Base-by-base conservation (phyloP, 1,140 invertebrate species). In the Zaprionus nigranus region DNA sequence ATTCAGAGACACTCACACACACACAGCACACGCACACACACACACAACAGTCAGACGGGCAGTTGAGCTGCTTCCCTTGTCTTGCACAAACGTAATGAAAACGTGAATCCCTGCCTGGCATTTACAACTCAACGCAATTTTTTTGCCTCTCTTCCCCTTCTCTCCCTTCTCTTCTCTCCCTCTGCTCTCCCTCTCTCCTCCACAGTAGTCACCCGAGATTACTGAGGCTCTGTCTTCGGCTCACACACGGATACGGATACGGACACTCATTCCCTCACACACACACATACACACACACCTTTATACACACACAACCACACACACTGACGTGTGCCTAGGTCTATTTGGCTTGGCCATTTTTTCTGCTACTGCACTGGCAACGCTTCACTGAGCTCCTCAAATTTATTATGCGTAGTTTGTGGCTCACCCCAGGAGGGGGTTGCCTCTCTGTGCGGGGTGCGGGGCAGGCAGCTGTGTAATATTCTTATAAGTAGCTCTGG, bases 81-180 rank as follows among this genome's bases (percentile, higher is more conserved):
- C 81, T 81, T 81, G 70, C 57, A 77, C 75, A 90, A 85, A 90
- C 73, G 85, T 90, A 90, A 90, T 90, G 85, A 90, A 90, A 90
- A 90, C 85, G 81, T 90, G 84, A 90, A 90, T 90, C 85, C 86
- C 86, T 67, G 75, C 79, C 73, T 81, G 81, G 85, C 85, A 90
- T 90, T 90, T 87, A 90, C 81, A 90, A 88, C 85, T 88, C 85
- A 81, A 81, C 84, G 85, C 84, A 87, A 88, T 87, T 81, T 88
- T 75, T 70, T 79, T 40, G 20, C 9, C 30, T 20, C 22, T 24
- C 17, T 2, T 4, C 11, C 46, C 51, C 13, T 3, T 30, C 30
- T 34, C 30, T 34, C 0, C 30, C 30, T 1, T 6, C 28, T 2
- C 28, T 9, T 9, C 6, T 7, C 15, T n/a, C 15, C 5, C n/a